phyloP scores from a whole-genome alignment of 2,113 vertebrate genomes.

The Anas platyrhynchos region DNA sequence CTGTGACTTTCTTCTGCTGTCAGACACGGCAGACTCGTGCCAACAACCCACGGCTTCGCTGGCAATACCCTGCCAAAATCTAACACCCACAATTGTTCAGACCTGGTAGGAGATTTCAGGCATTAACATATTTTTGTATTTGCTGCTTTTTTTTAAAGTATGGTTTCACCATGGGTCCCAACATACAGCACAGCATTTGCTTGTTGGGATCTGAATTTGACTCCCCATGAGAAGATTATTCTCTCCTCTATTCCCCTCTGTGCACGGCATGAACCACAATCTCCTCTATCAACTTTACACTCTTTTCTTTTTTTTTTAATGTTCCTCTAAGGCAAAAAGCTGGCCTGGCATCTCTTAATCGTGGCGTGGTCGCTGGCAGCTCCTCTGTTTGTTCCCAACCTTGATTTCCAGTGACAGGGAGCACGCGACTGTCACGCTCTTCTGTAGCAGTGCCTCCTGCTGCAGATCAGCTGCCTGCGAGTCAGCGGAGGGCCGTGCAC shows the following conservation, averaged over 20 bases:
- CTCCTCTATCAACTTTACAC: neutral
- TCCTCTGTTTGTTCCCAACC: conserved; percentile 7
- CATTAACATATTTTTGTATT: neutral
- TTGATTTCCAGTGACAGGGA: neutral
- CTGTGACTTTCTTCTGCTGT: neutral
- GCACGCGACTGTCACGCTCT: neutral
- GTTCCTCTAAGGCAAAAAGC: neutral
- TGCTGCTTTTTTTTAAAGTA: neutral
- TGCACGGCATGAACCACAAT: accelerated
- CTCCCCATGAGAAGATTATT: neutral
- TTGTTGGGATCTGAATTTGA: neutral
- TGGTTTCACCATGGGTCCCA: neutral
- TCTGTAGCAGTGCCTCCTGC: neutral
- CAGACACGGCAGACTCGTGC: neutral
- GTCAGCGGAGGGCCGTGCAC: neutral
- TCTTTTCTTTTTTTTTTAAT: neutral
- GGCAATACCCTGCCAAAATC: neutral
- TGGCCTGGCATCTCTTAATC: conserved; percentile 29
- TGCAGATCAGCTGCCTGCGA: neutral
- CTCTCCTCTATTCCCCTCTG: neutral
- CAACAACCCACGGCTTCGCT: neutral
- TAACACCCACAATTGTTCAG: neutral
- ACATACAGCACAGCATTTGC: neutral
- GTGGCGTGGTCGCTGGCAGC: neutral
- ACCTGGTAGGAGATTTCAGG: neutral